Percentiles rank a stretch among this genome's conserved stretches.
These are phyloP conservation scores for Parnassius orleans DNA, from an alignment of 2,888 invertebrate species.

Conservation along the genomic window DNA sequence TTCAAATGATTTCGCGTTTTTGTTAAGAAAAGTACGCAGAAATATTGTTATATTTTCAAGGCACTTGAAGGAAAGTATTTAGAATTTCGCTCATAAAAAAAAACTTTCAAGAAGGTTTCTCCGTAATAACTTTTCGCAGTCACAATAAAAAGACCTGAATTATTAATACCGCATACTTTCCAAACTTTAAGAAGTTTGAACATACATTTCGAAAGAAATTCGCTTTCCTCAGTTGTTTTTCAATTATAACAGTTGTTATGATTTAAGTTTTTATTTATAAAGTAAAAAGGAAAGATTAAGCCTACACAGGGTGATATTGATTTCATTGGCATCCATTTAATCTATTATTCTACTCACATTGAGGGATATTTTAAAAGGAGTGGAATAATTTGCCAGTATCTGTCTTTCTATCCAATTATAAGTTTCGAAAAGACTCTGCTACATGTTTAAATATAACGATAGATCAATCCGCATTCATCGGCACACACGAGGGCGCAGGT, in stretches of 20 bases:
- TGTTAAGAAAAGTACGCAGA: not conserved
- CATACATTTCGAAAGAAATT: conserved; percentile 10
- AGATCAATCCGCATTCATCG: no score
- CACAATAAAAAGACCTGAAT: conserved; percentile 17
- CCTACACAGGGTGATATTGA: no score
- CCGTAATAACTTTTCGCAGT: conserved; percentile 9
- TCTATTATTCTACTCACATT: no score
- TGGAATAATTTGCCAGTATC: no score
- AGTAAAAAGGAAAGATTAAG: no score
- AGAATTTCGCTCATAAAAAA: not conserved
- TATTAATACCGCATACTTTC: conserved; percentile 15
- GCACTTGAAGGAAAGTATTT: not conserved
- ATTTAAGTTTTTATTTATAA: no score
- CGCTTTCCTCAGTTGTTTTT: conserved; percentile 4
- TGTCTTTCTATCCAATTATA: no score
- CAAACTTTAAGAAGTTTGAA: conserved; percentile 9
- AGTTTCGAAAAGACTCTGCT: no score
- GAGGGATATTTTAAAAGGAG: no score
- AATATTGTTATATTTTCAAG: conserved; percentile 11
- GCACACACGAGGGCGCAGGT: no score
- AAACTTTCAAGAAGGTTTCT: conserved; percentile 8
- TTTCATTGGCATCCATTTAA: no score
- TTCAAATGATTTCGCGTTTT: not conserved
- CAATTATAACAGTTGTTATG: not conserved
- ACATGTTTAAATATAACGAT: no score